A percentile compares a stretch with the other conserved stretches of the same genome.
Evolutionary conservation across 1,140 invertebrate species (phyloP).

Genomic region (Drosophila seguyi): DNA sequence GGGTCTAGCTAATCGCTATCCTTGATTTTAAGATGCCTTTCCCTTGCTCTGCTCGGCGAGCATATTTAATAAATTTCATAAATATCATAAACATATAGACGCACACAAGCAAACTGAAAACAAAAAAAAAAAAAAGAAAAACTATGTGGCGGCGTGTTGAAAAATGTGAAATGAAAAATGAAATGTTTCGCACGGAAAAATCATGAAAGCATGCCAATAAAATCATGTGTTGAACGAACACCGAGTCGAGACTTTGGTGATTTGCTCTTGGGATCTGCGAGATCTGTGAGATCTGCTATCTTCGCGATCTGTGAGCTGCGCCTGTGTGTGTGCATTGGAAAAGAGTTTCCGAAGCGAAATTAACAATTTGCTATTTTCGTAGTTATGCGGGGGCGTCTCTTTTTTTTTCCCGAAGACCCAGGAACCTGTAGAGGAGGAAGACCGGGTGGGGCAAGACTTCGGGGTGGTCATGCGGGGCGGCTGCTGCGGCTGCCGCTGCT

Average conservation of each 20-base stretch:
- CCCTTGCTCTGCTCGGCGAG: conserved; percentile 5
- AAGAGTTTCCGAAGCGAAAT: conserved; percentile 80
- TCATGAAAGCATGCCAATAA: conserved; percentile 78
- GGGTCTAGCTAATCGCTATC: conserved; percentile 52
- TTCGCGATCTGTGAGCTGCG: conserved; percentile 12
- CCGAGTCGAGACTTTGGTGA: conserved; percentile 7
- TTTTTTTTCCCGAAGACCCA: conserved; percentile 18
- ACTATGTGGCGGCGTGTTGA: conserved; percentile 29
- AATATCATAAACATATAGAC: conserved; percentile 44
- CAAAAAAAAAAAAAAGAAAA: conserved; percentile 8
- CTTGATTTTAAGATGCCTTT: conserved; percentile 44
- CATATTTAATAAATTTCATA: conserved; percentile 77
- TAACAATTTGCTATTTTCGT: conserved; percentile 82
- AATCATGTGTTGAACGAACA: conserved; percentile 62
- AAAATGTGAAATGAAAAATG: conserved; percentile 47
- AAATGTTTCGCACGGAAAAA: conserved; percentile 63
- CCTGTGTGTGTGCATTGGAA: conserved; percentile 68
- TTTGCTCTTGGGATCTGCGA: conserved; percentile 9
- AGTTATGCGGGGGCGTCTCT: conserved; percentile 65
- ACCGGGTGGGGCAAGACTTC: conserved; percentile 1
- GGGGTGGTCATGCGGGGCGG: conserved; percentile 25
- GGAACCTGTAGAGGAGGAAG: neutral
- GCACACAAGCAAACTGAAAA: conserved; percentile 7
- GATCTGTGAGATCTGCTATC: neutral
- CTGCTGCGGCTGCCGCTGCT: conserved; percentile 13